Evolutionary conservation across 2,888 invertebrate species (phyloP).

Genomic region (Eupithecia tripunctaria): DNA sequence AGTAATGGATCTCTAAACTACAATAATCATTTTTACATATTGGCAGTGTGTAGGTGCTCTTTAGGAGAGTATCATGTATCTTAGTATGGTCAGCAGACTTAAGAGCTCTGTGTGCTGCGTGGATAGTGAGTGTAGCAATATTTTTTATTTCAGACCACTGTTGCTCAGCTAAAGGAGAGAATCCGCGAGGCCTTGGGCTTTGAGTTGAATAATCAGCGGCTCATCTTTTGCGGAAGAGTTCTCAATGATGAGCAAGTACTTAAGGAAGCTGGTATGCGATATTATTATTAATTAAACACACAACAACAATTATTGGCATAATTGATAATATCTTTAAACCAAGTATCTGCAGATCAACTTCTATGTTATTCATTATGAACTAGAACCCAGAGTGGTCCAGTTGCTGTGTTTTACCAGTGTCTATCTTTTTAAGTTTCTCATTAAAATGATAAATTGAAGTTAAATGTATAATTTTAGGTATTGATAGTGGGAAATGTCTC

Average conservation of each 20-base stretch:
- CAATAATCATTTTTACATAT: no score
- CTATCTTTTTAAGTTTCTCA: background rate
- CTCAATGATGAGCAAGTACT: constrained; percentile 94
- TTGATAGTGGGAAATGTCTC: constrained; percentile 94
- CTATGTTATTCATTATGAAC: background rate
- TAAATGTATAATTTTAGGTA: constrained; percentile 83
- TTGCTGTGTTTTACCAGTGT: background rate
- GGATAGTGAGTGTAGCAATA: background rate
- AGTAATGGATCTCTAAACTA: no score
- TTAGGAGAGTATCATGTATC: background rate
- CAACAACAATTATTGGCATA: background rate
- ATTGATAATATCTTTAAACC: background rate
- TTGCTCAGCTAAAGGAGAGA: constrained; percentile 91
- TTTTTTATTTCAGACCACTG: constrained; percentile 86
- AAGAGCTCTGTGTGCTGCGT: background rate
- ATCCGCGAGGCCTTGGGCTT: constrained; percentile 92
- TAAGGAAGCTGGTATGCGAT: constrained; percentile 89
- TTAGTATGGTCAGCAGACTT: background rate
- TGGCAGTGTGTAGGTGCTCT: no score
- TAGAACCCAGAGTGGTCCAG: background rate
- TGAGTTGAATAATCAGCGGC: constrained; percentile 91
- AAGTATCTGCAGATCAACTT: background rate
- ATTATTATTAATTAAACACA: background rate
- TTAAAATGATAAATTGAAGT: background rate
- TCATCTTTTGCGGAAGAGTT: constrained; percentile 98